Percentiles rank a stretch among this genome's conserved stretches.
Evolutionary conservation across 1,140 invertebrate species (phyloP).

Genomic region (Epicauta chinensis): DNA sequence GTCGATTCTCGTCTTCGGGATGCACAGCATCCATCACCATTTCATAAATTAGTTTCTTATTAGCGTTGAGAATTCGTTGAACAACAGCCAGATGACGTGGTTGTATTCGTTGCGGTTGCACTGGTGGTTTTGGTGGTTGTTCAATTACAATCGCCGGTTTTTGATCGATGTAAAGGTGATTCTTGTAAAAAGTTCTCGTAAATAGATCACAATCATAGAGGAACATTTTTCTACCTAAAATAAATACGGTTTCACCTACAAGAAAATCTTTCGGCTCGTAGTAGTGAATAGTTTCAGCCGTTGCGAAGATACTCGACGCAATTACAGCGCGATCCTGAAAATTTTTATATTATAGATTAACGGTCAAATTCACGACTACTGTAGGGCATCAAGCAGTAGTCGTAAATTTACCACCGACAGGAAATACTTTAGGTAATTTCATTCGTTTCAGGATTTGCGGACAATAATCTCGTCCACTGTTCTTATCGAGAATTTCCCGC

Average conservation of each 20-base stretch:
- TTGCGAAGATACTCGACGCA: conserved; percentile 55
- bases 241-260: conserved; percentile 61
- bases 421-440: conserved; percentile 58
- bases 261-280: conserved; percentile 69
- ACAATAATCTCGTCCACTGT: conserved; percentile 68
- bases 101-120: conserved; percentile 52
- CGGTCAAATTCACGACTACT: no score
- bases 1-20: conserved; percentile 58
- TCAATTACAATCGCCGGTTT: conserved; percentile 32
- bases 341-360: no score
- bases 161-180: conserved; percentile 38
- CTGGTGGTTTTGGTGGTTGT: conserved; percentile 5
- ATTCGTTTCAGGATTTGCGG: conserved; percentile 64
- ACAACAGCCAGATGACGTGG: conserved; percentile 59
- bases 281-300: conserved; percentile 61
- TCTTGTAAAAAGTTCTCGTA: conserved; percentile 62
- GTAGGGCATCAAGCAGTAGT: no score
- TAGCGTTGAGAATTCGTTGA: conserved; percentile 55
- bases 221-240: conserved; percentile 64
- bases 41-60: conserved; percentile 53
- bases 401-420: no score
- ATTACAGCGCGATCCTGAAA: neutral
- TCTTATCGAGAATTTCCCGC: conserved; percentile 60
- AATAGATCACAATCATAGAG: conserved; percentile 74
- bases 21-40: conserved; percentile 59